Evolutionary conservation across 2,888 invertebrate species (phyloP), one percentile per base, ranked within the genome.

Genomic region (Limnephilus rhombicus): DNA sequence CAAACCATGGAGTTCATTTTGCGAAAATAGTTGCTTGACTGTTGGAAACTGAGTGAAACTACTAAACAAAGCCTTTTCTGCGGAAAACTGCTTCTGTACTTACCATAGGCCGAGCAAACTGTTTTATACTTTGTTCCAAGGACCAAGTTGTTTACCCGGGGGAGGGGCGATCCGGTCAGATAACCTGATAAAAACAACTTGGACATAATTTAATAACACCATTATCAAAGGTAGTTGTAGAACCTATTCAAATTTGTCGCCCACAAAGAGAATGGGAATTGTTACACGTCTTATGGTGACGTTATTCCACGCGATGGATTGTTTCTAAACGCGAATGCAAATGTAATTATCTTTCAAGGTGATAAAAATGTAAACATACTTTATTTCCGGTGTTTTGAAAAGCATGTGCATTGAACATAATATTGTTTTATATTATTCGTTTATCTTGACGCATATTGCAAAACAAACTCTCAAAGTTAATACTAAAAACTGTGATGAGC

Each of bases 41-140:
- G 34, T 29, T 37, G 13, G 81, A 81, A 89, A 68, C 68, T 68
- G 68, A 89, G 13, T 89, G 68, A 89, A 89, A 81, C 81, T 24
- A 85, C 85, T 90, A 34, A 68, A 41, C 68, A 85, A 85, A 90
- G 90, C 90, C 90, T 90, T 85, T 90, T 90, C 90, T 85, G 80
- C 85, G 49, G 90, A 90, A 90, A 85, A 90, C 85, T 90, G 90
- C 90, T 90, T 90, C 90, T 90, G 90, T 90, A 34, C 80, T 85
- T 24, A 3, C 29, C 31, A 68, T 68, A 15, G 85, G 53, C n/a
- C 24, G 18, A 31, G 31, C 85, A 53, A 53, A 90, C 34, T 82
- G 85, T 90, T 90, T 85, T 90, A 90, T 90, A 90, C 49, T 90
- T 29, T 37, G 11, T 11, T 11, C 90, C 85, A 90, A 90, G 90